Percentiles rank a stretch among this genome's conserved stretches.
Evolutionary conservation across 2,888 invertebrate genomes (phyloP).

Genomic region (Rotaria socialis): DNA sequence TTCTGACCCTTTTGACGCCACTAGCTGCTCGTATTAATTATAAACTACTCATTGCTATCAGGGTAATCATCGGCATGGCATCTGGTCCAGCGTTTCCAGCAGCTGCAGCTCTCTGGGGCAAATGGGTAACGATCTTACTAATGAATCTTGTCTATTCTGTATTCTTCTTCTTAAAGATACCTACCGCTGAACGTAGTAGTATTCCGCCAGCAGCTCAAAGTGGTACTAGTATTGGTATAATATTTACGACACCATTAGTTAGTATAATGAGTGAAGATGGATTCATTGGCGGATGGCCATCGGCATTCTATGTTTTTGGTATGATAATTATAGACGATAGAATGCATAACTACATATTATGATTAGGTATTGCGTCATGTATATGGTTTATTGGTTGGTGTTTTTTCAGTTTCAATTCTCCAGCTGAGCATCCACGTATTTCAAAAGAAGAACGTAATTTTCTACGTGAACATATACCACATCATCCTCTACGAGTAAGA

Average conservation of each 20-base stretch:
- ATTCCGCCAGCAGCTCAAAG: background rate
- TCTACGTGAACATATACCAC: background rate
- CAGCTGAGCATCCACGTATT: background rate
- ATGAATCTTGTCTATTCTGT: background rate
- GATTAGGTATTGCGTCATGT: background rate
- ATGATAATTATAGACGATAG: too few species aligned
- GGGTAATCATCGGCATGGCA: conserved; percentile 34
- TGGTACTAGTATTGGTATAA: background rate
- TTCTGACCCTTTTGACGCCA: conserved; percentile 36
- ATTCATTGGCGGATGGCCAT: conserved; percentile 2
- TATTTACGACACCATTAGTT: background rate
- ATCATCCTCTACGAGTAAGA: too few species aligned
- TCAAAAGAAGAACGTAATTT: background rate
- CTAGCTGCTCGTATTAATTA: background rate
- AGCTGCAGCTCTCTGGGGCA: background rate
- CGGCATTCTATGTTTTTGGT: background rate
- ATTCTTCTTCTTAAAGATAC: background rate
- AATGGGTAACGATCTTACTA: background rate
- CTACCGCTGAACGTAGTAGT: background rate
- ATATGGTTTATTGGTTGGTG: too few species aligned
- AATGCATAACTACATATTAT: background rate
- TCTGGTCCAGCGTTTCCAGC: background rate
- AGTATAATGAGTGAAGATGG: background rate
- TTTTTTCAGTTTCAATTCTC: background rate
- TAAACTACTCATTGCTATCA: conserved; percentile 22